Base-by-base conservation (phyloP, 2,113 vertebrate species). In the Gymnorhina tibicen region DNA sequence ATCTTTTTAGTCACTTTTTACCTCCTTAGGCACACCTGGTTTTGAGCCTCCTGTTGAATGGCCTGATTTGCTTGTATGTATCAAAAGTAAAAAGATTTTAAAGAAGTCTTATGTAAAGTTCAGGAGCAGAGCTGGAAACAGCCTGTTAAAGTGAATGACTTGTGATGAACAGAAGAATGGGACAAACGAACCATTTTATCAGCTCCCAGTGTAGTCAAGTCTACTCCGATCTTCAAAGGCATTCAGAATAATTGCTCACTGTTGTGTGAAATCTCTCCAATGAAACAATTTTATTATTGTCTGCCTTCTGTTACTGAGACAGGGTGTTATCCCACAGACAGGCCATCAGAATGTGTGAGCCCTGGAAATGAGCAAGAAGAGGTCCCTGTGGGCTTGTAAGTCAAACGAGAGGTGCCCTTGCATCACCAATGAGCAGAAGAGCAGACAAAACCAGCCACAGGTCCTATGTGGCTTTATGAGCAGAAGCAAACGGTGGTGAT, bases 121-220 rank as follows among this genome's bases (percentile, higher is more conserved):
- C 76, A 85, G 59, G 79, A 79, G 30, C n/a, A 50, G n/a, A 26
- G 52, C 68, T 92, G 47, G 35, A 59, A 89, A 69, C 32, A 79
- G 42, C 23, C 24, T 60, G 11, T 78, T 85, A 84, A 95, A 94
- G 87, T 60, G 42, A 80, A 89, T 85, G 32, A 44, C 46, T 88
- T 76, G 49, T 26, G 60, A 84, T 88, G 82, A 95, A 91, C 26
- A 59, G 64, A 86, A 86, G 75, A 93, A 92, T 73, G 49, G 44
- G 64, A 66, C 70, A 94, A 96, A 93, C 80, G 47, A 95, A 94
- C 19, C 46, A 37, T 95, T 96, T 93, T 76, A 91, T 84, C 91
- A 91, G 23, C 28, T 88, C 77, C 50, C 46, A 58, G 37, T 37
- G 30, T 46, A 86, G 69, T 17, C 78, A 86, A 73, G 49, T 58